Base-by-base conservation (phyloP, 1,140 invertebrate species). In the Monochamus saltuarius region DNA sequence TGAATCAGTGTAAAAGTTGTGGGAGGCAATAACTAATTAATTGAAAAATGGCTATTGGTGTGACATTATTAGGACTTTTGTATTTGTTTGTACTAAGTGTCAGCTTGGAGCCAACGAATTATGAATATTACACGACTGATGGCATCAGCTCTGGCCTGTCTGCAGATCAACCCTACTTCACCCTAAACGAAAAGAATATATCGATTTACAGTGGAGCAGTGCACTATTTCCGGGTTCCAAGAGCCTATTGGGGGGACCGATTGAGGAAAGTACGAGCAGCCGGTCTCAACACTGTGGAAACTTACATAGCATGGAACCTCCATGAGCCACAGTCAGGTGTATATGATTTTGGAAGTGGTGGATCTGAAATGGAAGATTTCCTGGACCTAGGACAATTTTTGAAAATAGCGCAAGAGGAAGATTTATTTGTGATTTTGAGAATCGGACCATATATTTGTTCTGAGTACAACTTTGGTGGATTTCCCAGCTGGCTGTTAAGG, bases 401-500 rank as follows among this genome's bases (percentile, higher is more conserved):
- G n/a, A 78, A 86, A 65, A 79, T 86, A 4, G 94, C 94, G 0
- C 82, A 92, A 60, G 85, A 91, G 67, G 87, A 91, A 74, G 90
- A 86, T 59, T 76, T 98, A 29, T 75, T 89, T 19, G 92, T 97
- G 0, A 85, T 98, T 34, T 74, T 99, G 0, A 79, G 95, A 56
- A 87, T 92, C 1, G 96, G 96, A 0, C 96, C 96, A 0, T 98
- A 94, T 67, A 97, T 97, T 58, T 96, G 94, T 78, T 93, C 92
- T 35, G 89, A 91, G 77, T 84, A 87, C 72, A 88, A 90, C 56
- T 81, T 80, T 59, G 78, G 79, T 11, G 63, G 65, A 19, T 60
- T 65, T 35, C 65, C 65, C 8, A 65, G 59, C 34, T 67, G 65
- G 65, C 45, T 67, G 37, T 35, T 65, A 34, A 57, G 63, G 22